These are phyloP conservation scores for Choloepus didactylus DNA, from an alignment of 2,797 vertebrate genomes.

Conservation along the genomic window DNA sequence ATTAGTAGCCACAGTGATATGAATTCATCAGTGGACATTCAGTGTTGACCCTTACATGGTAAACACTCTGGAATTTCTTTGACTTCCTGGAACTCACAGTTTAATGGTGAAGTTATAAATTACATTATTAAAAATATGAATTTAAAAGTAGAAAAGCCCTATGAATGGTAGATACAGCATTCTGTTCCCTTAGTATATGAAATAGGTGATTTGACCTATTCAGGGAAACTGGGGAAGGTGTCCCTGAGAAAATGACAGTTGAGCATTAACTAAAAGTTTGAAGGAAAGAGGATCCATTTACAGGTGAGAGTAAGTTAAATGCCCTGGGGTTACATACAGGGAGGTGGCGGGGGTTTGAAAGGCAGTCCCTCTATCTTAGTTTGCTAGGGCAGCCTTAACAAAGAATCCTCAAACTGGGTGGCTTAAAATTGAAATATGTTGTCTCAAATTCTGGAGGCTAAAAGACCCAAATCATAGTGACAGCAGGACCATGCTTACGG, in stretches of 20 bases:
- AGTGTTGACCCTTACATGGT: rapidly evolving
- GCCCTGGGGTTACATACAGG: not conserved
- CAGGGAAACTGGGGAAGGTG: not conserved
- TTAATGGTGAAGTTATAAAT: not conserved
- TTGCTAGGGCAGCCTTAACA: too few species aligned
- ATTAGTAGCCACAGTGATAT: rapidly evolving
- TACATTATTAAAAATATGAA: not conserved
- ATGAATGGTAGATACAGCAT: not conserved
- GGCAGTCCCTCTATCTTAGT: too few species aligned
- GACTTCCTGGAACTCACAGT: not conserved
- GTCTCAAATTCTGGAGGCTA: too few species aligned
- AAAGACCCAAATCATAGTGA: too few species aligned
- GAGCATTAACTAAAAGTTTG: not conserved
- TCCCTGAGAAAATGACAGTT: not conserved
- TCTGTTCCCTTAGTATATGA: not conserved
- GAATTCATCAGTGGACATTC: not conserved
- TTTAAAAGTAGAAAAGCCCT: not conserved
- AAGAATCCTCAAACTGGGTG: too few species aligned
- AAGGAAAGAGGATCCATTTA: not conserved
- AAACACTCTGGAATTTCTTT: not conserved
- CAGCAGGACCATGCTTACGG: too few species aligned
- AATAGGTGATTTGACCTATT: not conserved
- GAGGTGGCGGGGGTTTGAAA: not conserved
- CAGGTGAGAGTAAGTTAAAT: not conserved
- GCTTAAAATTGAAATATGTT: too few species aligned